These are phyloP conservation scores for Noturus placidus DNA, from an alignment of 2,113 vertebrate species.

Conservation along the genomic window DNA sequence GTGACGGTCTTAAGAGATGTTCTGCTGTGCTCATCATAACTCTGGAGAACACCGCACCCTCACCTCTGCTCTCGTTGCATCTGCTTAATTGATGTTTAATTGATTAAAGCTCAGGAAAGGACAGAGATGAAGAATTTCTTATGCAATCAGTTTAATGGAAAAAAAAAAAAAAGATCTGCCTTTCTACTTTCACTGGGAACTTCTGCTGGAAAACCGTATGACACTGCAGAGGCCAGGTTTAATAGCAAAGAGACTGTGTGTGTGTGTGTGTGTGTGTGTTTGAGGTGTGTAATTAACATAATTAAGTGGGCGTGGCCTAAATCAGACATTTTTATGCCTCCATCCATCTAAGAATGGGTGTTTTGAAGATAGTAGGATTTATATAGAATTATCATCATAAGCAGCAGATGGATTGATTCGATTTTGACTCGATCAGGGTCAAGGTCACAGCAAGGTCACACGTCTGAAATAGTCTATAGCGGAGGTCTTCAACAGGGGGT, in stretches of 20 bases:
- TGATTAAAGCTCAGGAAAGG: not conserved
- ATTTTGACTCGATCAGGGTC: not conserved
- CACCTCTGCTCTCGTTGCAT: not conserved
- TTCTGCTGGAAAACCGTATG: not conserved
- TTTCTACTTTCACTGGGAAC: not conserved
- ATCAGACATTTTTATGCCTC: not conserved
- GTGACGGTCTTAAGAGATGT: not conserved
- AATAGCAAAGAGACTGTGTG: not conserved
- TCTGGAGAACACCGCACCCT: not conserved
- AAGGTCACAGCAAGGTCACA: not conserved
- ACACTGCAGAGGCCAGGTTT: not conserved
- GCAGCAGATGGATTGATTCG: not conserved
- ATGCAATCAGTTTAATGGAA: not conserved
- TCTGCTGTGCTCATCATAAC: not conserved
- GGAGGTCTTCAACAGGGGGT: too few species aligned
- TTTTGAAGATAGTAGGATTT: not conserved
- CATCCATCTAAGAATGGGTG: not conserved
- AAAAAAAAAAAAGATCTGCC: not conserved
- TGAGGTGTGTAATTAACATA: not conserved
- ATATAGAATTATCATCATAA: not conserved
- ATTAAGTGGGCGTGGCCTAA: not conserved
- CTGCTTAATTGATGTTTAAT: conserved; percentile 9
- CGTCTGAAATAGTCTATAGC: not conserved
- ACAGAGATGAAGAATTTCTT: not conserved
- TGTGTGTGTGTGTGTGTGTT: not conserved